Evolutionary conservation across 2,797 vertebrate genomes (phyloP), one percentile per base, ranked within the genome.

Genomic region (Knipowitschia caucasica): DNA sequence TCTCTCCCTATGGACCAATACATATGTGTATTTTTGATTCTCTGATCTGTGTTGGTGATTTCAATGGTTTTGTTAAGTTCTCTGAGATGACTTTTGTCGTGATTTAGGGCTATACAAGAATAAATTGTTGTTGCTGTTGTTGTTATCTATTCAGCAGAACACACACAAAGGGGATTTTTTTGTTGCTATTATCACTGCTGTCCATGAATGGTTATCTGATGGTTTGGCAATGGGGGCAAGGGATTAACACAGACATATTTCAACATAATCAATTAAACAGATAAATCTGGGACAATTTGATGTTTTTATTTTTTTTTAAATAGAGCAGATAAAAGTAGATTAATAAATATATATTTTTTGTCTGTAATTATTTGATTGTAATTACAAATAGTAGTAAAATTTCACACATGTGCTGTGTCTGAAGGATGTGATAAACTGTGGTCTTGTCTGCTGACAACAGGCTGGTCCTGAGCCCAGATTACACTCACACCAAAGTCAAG

Each of bases 381-480:
- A 17, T 44, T 8, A 26, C 4, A 26, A n/a, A 54, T 3, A 29
- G 4, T 30, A 8, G 9, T 15, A 31, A 15, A 31, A 44, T 5
- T 44, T 53, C 4, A 24, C 23, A 14, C 31, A n/a, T 25, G 23
- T 47, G 17, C 7, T 8, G 18, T 30, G 17, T 47, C 81, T 76
- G 73, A 53, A 53, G 70, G 73, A 73, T 42, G 31, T 59, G 67
- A 46, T 70, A 72, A 78, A 77, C 71, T 69, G 75, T 72, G 79
- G 78, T 78, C 76, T 61, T 60, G 69, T 81, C 44, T 43, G 82
- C 71, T 88, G 86, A 88, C 83, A 88, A 81, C 65, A 85, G 56
- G 49, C 74, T 86, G 85, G 85, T 83, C 73, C 45, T n/a, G 7
- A 77, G 83, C 85, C 83, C 84, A 84, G 80, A 82, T 53, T 80